phyloP scores from a whole-genome alignment of 2,888 invertebrate genomes.

The Chironomus tentans region DNA sequence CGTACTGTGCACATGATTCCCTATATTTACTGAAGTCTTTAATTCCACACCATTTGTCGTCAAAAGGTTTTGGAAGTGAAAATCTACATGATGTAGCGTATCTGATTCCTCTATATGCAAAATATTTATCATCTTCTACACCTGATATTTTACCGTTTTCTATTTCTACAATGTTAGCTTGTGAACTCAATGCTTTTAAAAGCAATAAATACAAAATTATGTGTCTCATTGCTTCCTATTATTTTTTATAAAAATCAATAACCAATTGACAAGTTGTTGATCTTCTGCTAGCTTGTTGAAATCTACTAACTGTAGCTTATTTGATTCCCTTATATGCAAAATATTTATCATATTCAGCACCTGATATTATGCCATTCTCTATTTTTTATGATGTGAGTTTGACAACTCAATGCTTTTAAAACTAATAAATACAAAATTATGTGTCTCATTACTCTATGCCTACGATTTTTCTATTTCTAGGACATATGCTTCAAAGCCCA shows the following conservation, averaged over 20 bases:
- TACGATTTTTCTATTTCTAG: too few species aligned
- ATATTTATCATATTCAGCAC: slow-evolving; percentile 36
- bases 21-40: slow-evolving; percentile 49
- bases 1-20: slow-evolving; percentile 54
- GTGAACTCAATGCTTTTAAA: not conserved
- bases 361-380: slow-evolving; percentile 33
- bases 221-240: too few species aligned
- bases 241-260: too few species aligned
- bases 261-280: too few species aligned
- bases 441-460: too few species aligned
- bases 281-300: too few species aligned
- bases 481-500: too few species aligned
- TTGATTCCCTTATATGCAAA: slow-evolving; percentile 58
- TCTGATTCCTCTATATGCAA: slow-evolving; percentile 56
- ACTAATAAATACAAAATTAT: not conserved
- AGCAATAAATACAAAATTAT: not conserved
- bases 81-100: slow-evolving; percentile 55
- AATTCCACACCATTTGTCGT: slow-evolving; percentile 31
- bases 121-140: slow-evolving; percentile 38
- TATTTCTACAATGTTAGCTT: not conserved
- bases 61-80: slow-evolving; percentile 37
- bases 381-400: not conserved
- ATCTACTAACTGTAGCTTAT: slow-evolving; percentile 52
- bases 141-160: slow-evolving; percentile 34
- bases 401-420: not conserved